These are phyloP conservation scores for Bembecia ichneumoniformis DNA, from an alignment of 2,888 invertebrate species.

Conservation along the genomic window DNA sequence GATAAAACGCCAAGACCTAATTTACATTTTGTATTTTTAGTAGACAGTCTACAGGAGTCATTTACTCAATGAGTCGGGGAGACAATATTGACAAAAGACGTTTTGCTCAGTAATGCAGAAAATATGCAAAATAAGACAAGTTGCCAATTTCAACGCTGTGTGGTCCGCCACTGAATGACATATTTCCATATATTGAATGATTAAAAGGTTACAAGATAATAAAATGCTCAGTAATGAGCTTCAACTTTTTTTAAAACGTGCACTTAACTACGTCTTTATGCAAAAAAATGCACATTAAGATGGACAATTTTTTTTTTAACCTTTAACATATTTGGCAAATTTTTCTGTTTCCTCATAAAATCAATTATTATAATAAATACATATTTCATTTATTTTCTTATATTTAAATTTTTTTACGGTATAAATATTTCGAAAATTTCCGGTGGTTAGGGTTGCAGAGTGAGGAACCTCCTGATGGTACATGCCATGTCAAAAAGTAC, in stretches of 20 bases:
- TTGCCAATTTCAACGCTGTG: constrained; percentile 45
- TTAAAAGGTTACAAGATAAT: constrained; percentile 18
- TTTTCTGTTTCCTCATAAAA: no score
- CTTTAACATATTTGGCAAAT: no score
- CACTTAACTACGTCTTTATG: no score
- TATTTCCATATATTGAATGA: constrained; percentile 36
- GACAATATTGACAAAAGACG: constrained; percentile 66
- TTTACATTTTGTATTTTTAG: constrained; percentile 31
- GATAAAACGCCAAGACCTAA: background rate
- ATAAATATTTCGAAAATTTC: no score
- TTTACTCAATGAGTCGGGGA: constrained; percentile 45
- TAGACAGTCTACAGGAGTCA: constrained; percentile 29
- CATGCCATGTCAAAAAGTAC: no score
- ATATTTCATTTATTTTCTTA: no score
- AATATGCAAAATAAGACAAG: constrained; percentile 55
- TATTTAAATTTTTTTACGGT: no score
- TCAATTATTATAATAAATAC: no score
- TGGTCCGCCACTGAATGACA: constrained; percentile 38
- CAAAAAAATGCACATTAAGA: no score
- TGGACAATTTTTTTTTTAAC: no score
- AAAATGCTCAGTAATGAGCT: constrained; percentile 15
- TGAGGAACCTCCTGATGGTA: no score
- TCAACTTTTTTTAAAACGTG: constrained; percentile 6
- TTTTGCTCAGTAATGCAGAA: constrained; percentile 55
- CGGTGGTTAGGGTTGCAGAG: no score